A percentile compares a stretch with the other conserved stretches of the same genome.
phyloP scores from a whole-genome alignment of 2,888 invertebrate species.

The Apotomis betuletana region DNA sequence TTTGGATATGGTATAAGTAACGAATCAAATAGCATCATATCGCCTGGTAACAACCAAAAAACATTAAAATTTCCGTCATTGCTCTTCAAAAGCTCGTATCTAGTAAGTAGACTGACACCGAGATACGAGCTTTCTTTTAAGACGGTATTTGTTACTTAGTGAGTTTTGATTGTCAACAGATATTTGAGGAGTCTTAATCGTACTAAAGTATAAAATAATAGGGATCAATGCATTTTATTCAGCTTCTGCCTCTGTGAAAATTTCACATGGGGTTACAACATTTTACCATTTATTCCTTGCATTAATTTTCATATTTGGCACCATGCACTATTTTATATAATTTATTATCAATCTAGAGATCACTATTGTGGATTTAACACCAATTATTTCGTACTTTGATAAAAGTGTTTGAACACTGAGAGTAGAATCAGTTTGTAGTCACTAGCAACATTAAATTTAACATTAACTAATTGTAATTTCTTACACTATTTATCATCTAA shows the following conservation, averaged over 20 bases:
- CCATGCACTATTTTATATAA: slow-evolving; percentile 47
- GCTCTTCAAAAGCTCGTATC: no score
- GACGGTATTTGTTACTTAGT: no score
- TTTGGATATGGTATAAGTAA: no score
- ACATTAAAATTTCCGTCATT: no score
- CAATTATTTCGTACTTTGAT: slow-evolving; percentile 46
- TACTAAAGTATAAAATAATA: background rate
- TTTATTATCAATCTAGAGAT: slow-evolving; percentile 41
- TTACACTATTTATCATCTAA: slow-evolving; percentile 9
- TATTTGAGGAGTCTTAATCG: no score
- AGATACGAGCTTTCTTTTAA: no score
- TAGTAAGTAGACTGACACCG: no score
- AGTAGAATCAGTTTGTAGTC: slow-evolving; percentile 51
- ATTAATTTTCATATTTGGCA: slow-evolving; percentile 61
- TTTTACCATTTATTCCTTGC: slow-evolving; percentile 46
- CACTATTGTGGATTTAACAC: slow-evolving; percentile 45
- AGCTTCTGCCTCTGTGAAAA: background rate
- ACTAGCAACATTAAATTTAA: slow-evolving; percentile 52
- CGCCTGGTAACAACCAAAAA: no score
- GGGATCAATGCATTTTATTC: no score
- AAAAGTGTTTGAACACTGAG: slow-evolving; percentile 46
- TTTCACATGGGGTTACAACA: background rate
- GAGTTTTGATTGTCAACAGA: no score
- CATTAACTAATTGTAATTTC: slow-evolving; percentile 26
- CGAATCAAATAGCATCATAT: no score